phyloP scores from a whole-genome alignment of 2,888 invertebrate genomes.

The Drymonia ruficornis region DNA sequence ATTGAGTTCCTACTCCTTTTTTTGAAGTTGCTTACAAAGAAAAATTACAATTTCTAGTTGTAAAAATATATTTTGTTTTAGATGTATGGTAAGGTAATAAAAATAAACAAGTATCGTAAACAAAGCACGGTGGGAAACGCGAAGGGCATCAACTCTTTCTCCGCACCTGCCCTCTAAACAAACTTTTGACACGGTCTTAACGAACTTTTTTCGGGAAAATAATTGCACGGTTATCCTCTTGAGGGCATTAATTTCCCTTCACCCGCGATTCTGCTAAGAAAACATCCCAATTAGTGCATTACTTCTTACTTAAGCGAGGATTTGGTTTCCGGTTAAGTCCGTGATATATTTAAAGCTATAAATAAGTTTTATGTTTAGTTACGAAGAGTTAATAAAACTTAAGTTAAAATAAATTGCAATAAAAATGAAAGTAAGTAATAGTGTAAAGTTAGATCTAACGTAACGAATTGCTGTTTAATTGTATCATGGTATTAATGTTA shows the following conservation, averaged over 20 bases:
- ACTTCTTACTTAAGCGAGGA: conserved; percentile 59
- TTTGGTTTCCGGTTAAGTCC: conserved; percentile 42
- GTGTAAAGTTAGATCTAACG: conserved; percentile 7
- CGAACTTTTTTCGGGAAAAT: conserved; percentile 70
- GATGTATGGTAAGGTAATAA: conserved; percentile 20
- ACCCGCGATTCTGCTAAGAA: conserved; percentile 62
- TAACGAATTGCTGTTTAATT: conserved; percentile 48
- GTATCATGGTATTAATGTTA: not conserved
- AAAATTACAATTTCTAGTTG: not conserved
- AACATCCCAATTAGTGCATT: conserved; percentile 77
- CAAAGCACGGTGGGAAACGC: conserved; percentile 36
- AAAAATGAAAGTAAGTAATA: too few species aligned
- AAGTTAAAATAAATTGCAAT: too few species aligned
- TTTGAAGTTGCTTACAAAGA: too few species aligned
- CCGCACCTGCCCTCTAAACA: conserved; percentile 70
- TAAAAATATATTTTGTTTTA: not conserved
- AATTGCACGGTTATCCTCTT: conserved; percentile 74
- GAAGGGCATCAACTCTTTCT: conserved; percentile 55
- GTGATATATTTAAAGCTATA: conserved; percentile 29
- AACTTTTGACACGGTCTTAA: conserved; percentile 73
- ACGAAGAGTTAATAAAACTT: conserved; percentile 12
- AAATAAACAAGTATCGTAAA: conserved; percentile 41
- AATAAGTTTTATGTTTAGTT: not conserved
- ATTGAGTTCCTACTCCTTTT: too few species aligned
- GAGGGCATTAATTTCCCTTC: conserved; percentile 77